phyloP scores from a whole-genome alignment of 2,888 invertebrate species.

The Diplazon laetatorius region DNA sequence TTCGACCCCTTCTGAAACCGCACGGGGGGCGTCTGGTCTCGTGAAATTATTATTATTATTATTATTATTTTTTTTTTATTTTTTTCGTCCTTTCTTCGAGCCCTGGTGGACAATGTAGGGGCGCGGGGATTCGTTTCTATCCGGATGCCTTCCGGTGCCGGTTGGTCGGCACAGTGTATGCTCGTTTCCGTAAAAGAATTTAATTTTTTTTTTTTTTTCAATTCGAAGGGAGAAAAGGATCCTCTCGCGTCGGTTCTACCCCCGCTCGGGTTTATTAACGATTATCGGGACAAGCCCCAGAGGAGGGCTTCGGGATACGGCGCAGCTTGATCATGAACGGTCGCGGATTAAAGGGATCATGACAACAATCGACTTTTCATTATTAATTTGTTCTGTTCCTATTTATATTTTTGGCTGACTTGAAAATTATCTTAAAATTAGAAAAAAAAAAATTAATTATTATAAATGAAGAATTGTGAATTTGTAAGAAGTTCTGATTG shows the following conservation, averaged over 20 bases:
- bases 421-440: no score
- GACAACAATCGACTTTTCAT: no score
- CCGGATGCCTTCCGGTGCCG: conserved; percentile 59
- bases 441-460: no score
- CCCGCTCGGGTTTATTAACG: conserved; percentile 71
- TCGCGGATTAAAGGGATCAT: no score
- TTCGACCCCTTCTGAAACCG: conserved; percentile 40
- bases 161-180: conserved; percentile 32
- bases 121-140: conserved; percentile 41
- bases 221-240: conserved; percentile 45
- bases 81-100: conserved; percentile 34
- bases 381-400: no score
- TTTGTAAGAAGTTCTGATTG: no score
- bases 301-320: no score
- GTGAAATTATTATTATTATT: conserved; percentile 25
- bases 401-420: no score
- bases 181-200: conserved; percentile 52
- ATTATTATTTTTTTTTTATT: no score
- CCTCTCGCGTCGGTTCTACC: conserved; percentile 23
- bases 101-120: conserved; percentile 44
- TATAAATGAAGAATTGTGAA: no score
- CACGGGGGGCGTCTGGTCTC: conserved; percentile 28
- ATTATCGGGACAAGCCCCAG: conserved; percentile 71
- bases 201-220: conserved; percentile 47
- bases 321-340: no score